Evolutionary conservation across 2,888 invertebrate species (phyloP).

Genomic region (Cremastinae sp.): DNA sequence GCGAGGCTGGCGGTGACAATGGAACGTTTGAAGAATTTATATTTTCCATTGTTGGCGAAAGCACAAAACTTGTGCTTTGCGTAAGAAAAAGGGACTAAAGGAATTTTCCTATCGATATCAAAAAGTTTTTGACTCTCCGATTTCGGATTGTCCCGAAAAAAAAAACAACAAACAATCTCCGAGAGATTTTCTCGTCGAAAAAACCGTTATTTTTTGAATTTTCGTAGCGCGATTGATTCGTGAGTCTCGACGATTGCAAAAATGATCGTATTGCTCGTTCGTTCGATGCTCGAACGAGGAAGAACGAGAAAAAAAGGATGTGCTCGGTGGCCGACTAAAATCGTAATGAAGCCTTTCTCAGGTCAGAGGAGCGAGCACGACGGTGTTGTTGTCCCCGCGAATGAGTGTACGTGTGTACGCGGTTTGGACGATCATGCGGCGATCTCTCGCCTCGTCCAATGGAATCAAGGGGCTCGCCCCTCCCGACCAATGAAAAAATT

Average conservation of each 20-base stretch:
- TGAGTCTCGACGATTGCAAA: no score
- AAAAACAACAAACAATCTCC: background rate
- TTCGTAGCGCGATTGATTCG: no score
- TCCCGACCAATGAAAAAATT: slow-evolving; percentile 83
- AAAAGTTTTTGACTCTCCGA: background rate
- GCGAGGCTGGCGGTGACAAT: slow-evolving; percentile 78
- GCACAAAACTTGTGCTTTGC: no score
- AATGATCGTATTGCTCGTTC: no score
- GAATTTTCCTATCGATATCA: background rate
- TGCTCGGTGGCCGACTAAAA: slow-evolving; percentile 69
- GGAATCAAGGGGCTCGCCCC: slow-evolving; percentile 86
- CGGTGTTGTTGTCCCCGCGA: slow-evolving; percentile 71
- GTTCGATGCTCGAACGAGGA: background rate
- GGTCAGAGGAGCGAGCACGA: slow-evolving; percentile 65
- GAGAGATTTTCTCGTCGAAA: background rate
- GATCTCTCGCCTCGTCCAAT: slow-evolving; percentile 82
- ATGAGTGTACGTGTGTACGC: slow-evolving; percentile 78
- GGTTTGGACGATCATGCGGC: slow-evolving; percentile 75
- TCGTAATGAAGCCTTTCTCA: slow-evolving; percentile 76
- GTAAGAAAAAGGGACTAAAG: no score
- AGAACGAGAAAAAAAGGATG: slow-evolving; percentile 50
- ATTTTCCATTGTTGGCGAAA: slow-evolving; percentile 32
- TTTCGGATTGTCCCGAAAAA: background rate
- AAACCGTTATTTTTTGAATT: no score
- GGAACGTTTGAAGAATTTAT: slow-evolving; percentile 71